Evolutionary conservation across 1,140 invertebrate genomes (phyloP), one percentile per base, ranked within the genome.

Genomic region (Stegodyphus mimosarum): DNA sequence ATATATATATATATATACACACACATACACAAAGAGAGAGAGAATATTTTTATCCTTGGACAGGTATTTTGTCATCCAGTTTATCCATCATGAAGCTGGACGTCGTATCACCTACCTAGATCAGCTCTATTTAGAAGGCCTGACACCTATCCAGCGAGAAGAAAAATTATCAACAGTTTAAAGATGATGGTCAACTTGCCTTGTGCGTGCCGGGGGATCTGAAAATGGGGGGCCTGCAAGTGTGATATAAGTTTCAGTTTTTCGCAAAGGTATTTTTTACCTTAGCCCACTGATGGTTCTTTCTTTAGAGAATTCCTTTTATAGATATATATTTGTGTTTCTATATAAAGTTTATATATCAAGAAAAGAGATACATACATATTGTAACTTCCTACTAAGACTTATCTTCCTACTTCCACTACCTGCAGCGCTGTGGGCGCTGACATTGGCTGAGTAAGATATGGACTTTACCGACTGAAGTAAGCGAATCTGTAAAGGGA

Each of bases 161-260:
- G 81, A 84, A 84, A 84, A 84, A 84, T 84, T 84, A 84, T 84
- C 81, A 75, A 84, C 81, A 76, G 81, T 84, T 84, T 84, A 84
- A 84, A 84, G 81, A 84, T 69, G 81, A 70, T 76, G 81, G 81
- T 84, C 81, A 84, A 60, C 72, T 18, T 55, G 55, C 49, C 18
- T 51, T 48, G 50, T 50, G 77, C 18, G 17, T 73, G 17, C 48
- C 7, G 13, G 72, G 53, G 15, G 70, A 50, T 6, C 52, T 33
- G 60, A 77, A 77, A 77, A 77, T 69, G n/a, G 15, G 76, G 64
- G 55, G 55, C 9, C 55, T 60, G 55, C 17, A 51, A 67, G 6
- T 67, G 18, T 15, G 66, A 70, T 48, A 55, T 66, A 69, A 51
- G 33, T 33, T 69, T 55, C 51, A 9, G 53, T 64, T 79, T 79